These are phyloP conservation scores for Prolemur simus DNA, from an alignment of 2,113 vertebrate genomes.

Conservation along the genomic window DNA sequence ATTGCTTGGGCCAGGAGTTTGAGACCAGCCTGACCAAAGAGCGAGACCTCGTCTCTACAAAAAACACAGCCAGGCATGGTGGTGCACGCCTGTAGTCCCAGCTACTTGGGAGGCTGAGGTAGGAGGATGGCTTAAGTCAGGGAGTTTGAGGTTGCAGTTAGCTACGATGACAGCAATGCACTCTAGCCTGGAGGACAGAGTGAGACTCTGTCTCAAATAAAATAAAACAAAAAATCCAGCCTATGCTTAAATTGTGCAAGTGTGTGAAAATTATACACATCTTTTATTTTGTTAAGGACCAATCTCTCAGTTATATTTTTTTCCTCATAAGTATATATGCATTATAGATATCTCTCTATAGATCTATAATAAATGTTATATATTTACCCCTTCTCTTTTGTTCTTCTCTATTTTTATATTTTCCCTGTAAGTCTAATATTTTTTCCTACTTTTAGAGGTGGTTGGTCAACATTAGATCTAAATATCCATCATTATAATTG, in stretches of 20 bases:
- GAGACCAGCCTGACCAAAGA: no score
- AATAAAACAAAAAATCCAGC: background rate
- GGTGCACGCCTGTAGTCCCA: no score
- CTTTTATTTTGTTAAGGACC: background rate
- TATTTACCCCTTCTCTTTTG: background rate
- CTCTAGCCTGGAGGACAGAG: no score
- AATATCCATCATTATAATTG: background rate
- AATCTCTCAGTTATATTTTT: slow-evolving; percentile 28
- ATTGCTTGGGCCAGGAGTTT: no score
- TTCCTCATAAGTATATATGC: background rate
- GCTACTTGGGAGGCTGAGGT: no score
- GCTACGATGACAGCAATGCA: no score
- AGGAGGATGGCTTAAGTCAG: no score
- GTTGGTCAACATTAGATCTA: background rate
- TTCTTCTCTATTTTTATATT: slow-evolving; percentile 6
- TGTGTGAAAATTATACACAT: background rate
- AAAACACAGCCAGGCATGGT: no score
- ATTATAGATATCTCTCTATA: background rate
- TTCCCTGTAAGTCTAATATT: background rate
- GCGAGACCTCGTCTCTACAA: no score
- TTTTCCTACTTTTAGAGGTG: background rate
- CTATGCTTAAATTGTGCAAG: background rate
- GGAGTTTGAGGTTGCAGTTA: no score
- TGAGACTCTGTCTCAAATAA: no score
- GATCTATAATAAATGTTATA: background rate